A percentile compares a stretch with the other conserved stretches of the same genome.
Evolutionary conservation across 2,797 vertebrate species (phyloP).

Genomic region (Peromyscus attwateri): DNA sequence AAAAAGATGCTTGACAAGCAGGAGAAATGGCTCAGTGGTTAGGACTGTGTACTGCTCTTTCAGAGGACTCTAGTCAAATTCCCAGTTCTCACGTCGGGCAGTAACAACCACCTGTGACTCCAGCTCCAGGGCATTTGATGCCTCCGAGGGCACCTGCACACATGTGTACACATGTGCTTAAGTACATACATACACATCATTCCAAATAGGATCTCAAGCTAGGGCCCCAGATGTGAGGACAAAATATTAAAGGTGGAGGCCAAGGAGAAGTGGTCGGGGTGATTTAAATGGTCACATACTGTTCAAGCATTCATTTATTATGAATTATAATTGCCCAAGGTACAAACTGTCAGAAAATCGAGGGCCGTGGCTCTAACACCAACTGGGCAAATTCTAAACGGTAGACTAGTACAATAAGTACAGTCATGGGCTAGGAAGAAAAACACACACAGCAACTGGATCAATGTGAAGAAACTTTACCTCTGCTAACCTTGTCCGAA

Average conservation of each 20-base stretch:
- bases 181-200: neutral
- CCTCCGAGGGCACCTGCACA: neutral
- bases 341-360: constrained; percentile 30
- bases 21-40: neutral
- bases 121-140: neutral
- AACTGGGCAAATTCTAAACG: constrained; percentile 52
- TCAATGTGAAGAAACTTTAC: constrained; percentile 86
- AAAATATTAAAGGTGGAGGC: neutral
- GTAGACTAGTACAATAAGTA: constrained; percentile 53
- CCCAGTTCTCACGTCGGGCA: neutral
- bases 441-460: constrained; percentile 3
- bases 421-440: constrained; percentile 40
- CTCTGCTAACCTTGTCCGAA: constrained; percentile 96
- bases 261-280: neutral
- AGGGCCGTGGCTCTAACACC: constrained; percentile 17
- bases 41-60: neutral
- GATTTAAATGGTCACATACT: neutral
- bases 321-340: constrained; percentile 9
- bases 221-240: neutral
- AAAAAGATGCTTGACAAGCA: neutral
- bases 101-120: neutral
- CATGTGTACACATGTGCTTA: neutral
- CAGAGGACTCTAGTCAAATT: no score
- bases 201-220: constrained; percentile 26
- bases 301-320: neutral